phyloP scores from a whole-genome alignment of 1,140 invertebrate species.

The Pectinophora gossypiella region DNA sequence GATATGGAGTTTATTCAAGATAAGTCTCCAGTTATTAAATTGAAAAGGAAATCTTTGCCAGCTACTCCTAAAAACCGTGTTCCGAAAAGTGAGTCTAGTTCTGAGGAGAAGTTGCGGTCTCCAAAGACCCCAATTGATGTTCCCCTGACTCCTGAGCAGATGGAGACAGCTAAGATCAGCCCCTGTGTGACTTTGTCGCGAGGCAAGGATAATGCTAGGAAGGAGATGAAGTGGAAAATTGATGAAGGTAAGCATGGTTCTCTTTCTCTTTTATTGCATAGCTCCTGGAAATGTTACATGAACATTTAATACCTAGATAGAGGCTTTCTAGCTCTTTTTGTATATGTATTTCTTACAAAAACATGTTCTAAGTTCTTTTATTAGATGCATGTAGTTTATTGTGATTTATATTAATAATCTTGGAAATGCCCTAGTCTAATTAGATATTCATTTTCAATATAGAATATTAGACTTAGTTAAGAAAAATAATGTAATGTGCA shows the following conservation, averaged over 20 bases:
- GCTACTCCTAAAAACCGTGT: constrained; percentile 30
- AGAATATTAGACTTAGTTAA: too few relatives aligned
- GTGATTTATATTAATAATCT: too few relatives aligned
- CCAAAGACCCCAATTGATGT: constrained; percentile 28
- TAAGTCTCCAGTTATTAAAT: constrained; percentile 3
- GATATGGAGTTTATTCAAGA: background rate
- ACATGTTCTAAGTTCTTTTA: too few relatives aligned
- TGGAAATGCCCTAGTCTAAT: too few relatives aligned
- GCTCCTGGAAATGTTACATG: too few relatives aligned
- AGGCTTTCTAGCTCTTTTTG: too few relatives aligned
- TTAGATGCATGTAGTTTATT: too few relatives aligned
- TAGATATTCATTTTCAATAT: too few relatives aligned
- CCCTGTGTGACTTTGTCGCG: constrained; percentile 51
- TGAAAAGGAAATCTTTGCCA: constrained; percentile 23
- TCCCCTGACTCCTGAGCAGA: constrained; percentile 39
- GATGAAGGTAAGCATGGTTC: constrained; percentile 37
- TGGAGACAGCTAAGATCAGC: constrained; percentile 40
- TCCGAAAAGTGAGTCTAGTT: constrained; percentile 54
- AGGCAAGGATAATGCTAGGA: constrained; percentile 57
- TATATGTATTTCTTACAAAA: too few relatives aligned
- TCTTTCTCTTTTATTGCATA: background rate
- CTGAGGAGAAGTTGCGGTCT: constrained; percentile 48
- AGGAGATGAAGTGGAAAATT: constrained; percentile 54
- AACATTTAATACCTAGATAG: too few relatives aligned
- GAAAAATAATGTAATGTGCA: too few relatives aligned